Conservation (phyloP, 1,140 invertebrate species). For the Zaprionus camerounensis region DNA sequence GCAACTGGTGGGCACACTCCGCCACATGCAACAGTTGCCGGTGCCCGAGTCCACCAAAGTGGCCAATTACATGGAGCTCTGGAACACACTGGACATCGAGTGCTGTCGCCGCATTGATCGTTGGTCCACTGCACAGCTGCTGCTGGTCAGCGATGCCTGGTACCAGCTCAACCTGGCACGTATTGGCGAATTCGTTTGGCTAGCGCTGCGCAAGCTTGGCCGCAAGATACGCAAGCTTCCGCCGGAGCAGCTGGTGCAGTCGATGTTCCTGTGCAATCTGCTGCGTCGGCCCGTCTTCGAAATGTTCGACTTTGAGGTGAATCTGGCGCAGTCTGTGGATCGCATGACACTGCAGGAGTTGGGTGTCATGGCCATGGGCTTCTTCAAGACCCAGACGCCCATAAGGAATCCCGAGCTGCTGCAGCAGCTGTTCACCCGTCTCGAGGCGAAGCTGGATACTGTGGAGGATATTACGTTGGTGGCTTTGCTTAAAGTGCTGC, state of each 20-base stretch:
- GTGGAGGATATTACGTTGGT: conserved; percentile 85
- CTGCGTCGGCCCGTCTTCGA: conserved; percentile 81
- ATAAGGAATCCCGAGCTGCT: conserved; percentile 85
- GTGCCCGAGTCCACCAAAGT: conserved; percentile 60
- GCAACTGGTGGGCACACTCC: conserved; percentile 81
- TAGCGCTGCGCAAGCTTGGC: conserved; percentile 84
- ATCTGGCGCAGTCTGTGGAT: conserved; percentile 83
- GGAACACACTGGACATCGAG: conserved; percentile 86
- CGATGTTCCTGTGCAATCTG: conserved; percentile 86
- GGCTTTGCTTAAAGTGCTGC: conserved; percentile 85
- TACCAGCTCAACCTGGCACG: conserved; percentile 83
- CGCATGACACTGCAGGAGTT: conserved; percentile 86
- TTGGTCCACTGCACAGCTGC: conserved; percentile 83
- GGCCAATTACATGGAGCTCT: conserved; percentile 85
- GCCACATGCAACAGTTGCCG: conserved; percentile 79
- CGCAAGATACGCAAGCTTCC: conserved; percentile 84
- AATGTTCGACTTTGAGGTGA: conserved; percentile 86
- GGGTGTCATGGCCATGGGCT: conserved; percentile 86
- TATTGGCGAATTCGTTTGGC: conserved; percentile 84
- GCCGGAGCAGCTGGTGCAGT: conserved; percentile 85
- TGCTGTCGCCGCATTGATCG: conserved; percentile 83
- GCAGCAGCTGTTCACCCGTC: conserved; percentile 82
- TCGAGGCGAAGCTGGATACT: conserved; percentile 73
- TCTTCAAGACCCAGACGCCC: conserved; percentile 87
- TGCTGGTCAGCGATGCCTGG: conserved; percentile 85